These are phyloP conservation scores for Andrena marginata DNA, from an alignment of 2,888 invertebrate genomes.

Conservation along the genomic window DNA sequence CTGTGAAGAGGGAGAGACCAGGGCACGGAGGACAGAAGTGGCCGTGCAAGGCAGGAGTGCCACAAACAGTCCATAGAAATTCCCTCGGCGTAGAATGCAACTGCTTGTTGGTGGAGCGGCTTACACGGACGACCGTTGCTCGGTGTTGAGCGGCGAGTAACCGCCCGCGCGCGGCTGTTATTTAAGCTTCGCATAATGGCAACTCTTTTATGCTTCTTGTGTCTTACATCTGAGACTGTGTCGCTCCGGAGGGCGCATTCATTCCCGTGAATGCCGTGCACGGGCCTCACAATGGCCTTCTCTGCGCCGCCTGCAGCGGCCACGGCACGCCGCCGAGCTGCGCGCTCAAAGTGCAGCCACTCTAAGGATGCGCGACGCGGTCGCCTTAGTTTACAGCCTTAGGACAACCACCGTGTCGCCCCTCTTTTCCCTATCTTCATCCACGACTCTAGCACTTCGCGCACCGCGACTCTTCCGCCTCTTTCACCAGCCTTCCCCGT, in stretches of 20 bases:
- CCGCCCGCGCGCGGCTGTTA: slow-evolving; percentile 77
- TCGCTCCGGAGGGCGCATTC: slow-evolving; percentile 81
- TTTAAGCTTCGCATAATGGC: slow-evolving; percentile 84
- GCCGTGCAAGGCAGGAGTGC: slow-evolving; percentile 71
- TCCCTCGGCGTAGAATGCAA: slow-evolving; percentile 68
- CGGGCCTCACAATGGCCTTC: slow-evolving; percentile 77
- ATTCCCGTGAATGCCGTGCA: slow-evolving; percentile 79
- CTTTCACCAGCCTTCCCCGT: slow-evolving; percentile 21
- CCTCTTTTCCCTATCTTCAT: slow-evolving; percentile 36
- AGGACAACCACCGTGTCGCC: slow-evolving; percentile 51
- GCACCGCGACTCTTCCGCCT: neutral
- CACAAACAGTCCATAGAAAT: slow-evolving; percentile 77
- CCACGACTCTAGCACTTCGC: slow-evolving; percentile 13
- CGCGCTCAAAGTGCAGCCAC: slow-evolving; percentile 67
- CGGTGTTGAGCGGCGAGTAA: slow-evolving; percentile 48
- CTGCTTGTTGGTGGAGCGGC: slow-evolving; percentile 58
- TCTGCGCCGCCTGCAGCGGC: slow-evolving; percentile 69
- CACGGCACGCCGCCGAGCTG: slow-evolving; percentile 60
- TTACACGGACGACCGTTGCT: slow-evolving; percentile 32
- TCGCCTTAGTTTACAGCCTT: slow-evolving; percentile 65
- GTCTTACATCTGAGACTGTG: slow-evolving; percentile 82
- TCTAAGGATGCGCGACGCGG: slow-evolving; percentile 70
- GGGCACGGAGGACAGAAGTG: slow-evolving; percentile 72
- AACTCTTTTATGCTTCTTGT: slow-evolving; percentile 84
- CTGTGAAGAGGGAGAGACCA: slow-evolving; percentile 62